Evolutionary conservation across 2,888 invertebrate genomes (phyloP).

Genomic region (Mythimna lalbum): DNA sequence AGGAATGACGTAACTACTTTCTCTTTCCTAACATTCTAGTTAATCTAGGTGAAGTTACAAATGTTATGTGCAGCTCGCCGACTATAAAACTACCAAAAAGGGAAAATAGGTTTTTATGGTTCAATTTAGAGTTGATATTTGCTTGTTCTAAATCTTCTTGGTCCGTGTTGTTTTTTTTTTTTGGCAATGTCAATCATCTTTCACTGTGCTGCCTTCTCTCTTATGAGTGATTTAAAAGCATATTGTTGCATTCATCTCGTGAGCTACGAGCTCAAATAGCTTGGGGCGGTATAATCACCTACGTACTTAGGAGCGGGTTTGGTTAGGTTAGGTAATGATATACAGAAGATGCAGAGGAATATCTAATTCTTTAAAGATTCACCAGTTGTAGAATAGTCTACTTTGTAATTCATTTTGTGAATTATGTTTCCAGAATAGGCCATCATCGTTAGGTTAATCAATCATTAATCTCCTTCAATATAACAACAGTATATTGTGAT

Average conservation of each 20-base stretch:
- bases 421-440: too few species aligned
- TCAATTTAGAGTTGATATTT: conserved; percentile 49
- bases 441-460: too few species aligned
- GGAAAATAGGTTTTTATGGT: conserved; percentile 19
- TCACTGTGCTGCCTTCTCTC: conserved; percentile 38
- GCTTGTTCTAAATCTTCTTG: conserved; percentile 13
- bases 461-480: too few species aligned
- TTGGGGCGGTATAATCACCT: conserved; percentile 5
- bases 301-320: too few species aligned
- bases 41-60: conserved; percentile 64
- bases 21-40: conserved; percentile 71
- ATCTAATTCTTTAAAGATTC: too few species aligned
- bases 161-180: conserved; percentile 34
- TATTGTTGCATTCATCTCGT: conserved; percentile 43
- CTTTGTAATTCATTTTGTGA: too few species aligned
- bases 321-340: too few species aligned
- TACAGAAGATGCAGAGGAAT: too few species aligned
- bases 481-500: too few species aligned
- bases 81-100: conserved; percentile 26
- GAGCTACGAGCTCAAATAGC: conserved; percentile 29
- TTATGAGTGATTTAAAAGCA: conserved; percentile 47
- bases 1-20: conserved; percentile 67
- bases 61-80: conserved; percentile 49
- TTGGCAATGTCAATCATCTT: conserved; percentile 51
- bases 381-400: too few species aligned